Evolutionary conservation across 2,797 vertebrate species (phyloP), one percentile per base, ranked within the genome.

Genomic region (Pristis pectinata): DNA sequence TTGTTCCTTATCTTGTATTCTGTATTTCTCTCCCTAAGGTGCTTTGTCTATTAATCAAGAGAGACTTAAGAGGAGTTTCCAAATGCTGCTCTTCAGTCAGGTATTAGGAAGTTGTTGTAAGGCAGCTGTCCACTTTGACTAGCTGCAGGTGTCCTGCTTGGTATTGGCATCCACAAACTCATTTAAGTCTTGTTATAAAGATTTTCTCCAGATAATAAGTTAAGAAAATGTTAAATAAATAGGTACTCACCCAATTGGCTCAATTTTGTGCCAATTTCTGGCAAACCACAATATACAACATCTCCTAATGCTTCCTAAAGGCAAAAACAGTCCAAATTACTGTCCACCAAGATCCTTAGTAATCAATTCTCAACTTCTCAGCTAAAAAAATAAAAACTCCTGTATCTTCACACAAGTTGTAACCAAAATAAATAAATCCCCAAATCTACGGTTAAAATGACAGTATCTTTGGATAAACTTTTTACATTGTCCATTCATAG

Each of bases 261-360:
- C 95, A 99, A 96, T 96, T 99, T 98, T 96, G 98, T 98, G 87
- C 99, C 99, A 96, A 99, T 96, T 96, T 99, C 99, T 96, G 99
- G 98, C 91, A 99, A 97, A 95, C 98, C 98, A 97, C 99, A 99
- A 96, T 99, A 99, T 96, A 99, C 99, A 95, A 99, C 98, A 49
- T 99, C 99, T 95, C 99, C 99, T 96, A 99, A 96, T 77, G 98
- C 98, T 96, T 99, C 99, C 99, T 99, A 96, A 95, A 96, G 95
- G 49, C 59, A 95, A 94, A 89, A 95, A 96, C 95, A 76, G 30
- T 94, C 70, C 56, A 30, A 61, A 41, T 67, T 92, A 67, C 34
- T 72, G 95, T 83, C 37, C 49, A 53, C 37, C 37, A 79, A n/a
- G 8, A 91, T 10, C 59, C 41, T 67, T 41, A 67, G 61, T 61